Conservation (phyloP, 2,888 invertebrate genomes). For the Pasiphila rectangulata region DNA sequence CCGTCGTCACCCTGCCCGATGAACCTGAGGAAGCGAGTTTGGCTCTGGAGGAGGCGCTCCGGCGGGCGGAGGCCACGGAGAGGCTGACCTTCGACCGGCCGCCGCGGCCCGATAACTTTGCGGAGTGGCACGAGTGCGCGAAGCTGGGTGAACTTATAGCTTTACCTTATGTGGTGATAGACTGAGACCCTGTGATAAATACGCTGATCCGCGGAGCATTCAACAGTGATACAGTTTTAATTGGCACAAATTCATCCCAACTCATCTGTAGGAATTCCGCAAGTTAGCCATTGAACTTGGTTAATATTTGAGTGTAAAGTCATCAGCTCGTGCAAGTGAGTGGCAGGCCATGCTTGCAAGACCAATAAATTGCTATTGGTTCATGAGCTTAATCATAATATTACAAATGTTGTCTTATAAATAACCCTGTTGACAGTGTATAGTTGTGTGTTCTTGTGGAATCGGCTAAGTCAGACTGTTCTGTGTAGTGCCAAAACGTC, state of each 20-base stretch:
- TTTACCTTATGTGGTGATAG: conserved; percentile 98
- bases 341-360: conserved; percentile 1
- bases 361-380: no score
- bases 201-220: conserved; percentile 18
- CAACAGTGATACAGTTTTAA: conserved; percentile 1
- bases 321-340: not conserved
- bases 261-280: not conserved
- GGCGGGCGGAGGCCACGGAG: conserved; percentile 16
- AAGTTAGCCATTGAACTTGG: not conserved
- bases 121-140: conserved; percentile 95
- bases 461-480: conserved; percentile 28
- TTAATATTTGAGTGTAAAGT: not conserved
- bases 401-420: no score
- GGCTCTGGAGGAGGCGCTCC: conserved; percentile 32
- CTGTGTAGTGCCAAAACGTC: conserved; percentile 39
- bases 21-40: conserved; percentile 30
- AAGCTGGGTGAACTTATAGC: conserved; percentile 92
- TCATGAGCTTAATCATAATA: not conserved
- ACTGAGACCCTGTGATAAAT: conserved; percentile 78
- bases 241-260: not conserved
- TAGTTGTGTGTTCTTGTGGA: conserved; percentile 6
- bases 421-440: not conserved
- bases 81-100: conserved; percentile 57
- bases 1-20: conserved; percentile 44
- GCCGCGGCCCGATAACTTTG: conserved; percentile 80